Base-by-base conservation (phyloP, 2,888 invertebrate species). In the Trichogramma evanescens region DNA sequence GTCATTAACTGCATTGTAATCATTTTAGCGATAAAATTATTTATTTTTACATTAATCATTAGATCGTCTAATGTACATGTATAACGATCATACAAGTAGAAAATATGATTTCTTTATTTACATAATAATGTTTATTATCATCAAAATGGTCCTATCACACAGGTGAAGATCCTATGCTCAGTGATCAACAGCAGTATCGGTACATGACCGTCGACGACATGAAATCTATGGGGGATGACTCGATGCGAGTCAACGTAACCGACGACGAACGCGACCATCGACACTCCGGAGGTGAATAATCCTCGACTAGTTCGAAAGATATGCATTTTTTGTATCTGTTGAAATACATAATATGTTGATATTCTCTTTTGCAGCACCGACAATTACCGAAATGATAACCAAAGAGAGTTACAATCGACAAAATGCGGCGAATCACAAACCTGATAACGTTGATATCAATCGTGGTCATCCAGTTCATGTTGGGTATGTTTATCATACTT, bases 141-240 rank as follows among this genome's bases (percentile, higher is more conserved):
- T 26, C 26, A 26, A 26, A 26, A 26, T 26, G 26, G 3, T 26
- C 26, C 26, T 2, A 26, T 26, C 26, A 67, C 76, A 58, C 74
- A 94, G 94, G 92, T 76, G 94, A 95, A 83, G 94, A 95, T 78
- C 89, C 91, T 60, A 89, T 93, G 79, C 82, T 93, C 68, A 93
- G 91, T 71, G 94, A 95, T 79, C 82, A 83, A 62, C 90, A 91
- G 76, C 89, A 89, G 43, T 95, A 95, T 80, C 86, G 93, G 65
- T 95, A 95, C 80, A 82, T 95, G 79, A 95, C 94, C 61, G 93
- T 92, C 66, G 95, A 95, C 76, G 95, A 95, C 76, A 94, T 95
- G 93, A 95, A 95, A 81, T 93, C 93, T 6, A 82, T 95, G 66
- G 94, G 93, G 63, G 95, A 95, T 75, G 95, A 95, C 80, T 94